Percentiles rank a stretch among this genome's conserved stretches.
phyloP scores from a whole-genome alignment of 2,888 invertebrate genomes.

The Gibbula magus region DNA sequence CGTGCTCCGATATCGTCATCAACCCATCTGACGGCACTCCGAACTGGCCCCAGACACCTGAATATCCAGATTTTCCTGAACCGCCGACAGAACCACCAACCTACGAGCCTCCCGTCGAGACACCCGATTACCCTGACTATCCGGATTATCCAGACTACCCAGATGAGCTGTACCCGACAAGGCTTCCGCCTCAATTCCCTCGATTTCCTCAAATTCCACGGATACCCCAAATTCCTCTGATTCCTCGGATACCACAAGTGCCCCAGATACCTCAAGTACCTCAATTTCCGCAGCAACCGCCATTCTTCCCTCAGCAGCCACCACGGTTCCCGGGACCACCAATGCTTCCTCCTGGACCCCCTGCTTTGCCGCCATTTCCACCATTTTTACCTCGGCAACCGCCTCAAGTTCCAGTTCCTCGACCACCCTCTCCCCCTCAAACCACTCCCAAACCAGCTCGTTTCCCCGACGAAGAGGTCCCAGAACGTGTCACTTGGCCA shows the following conservation, averaged over 20 bases:
- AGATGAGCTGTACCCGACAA: background rate
- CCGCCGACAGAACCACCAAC: background rate
- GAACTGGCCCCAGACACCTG: background rate
- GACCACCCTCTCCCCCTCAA: background rate
- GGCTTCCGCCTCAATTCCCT: background rate
- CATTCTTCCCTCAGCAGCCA: background rate
- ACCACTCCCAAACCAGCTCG: background rate
- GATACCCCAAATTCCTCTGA: background rate
- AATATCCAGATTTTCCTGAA: background rate
- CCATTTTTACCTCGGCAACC: background rate
- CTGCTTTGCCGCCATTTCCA: background rate
- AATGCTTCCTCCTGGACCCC: background rate
- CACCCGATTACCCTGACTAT: background rate
- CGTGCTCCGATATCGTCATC: slow-evolving; percentile 48
- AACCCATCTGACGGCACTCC: background rate
- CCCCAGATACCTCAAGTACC: background rate
- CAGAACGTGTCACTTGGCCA: background rate
- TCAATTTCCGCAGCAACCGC: background rate
- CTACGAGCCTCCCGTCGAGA: background rate
- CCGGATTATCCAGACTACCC: background rate
- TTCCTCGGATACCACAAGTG: background rate
- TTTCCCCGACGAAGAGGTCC: background rate
- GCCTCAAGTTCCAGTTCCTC: background rate
- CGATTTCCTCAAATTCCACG: background rate
- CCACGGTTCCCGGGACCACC: background rate